Percentiles rank a stretch among this genome's conserved stretches.
These are phyloP conservation scores for Malurus alboscapulatus DNA, from an alignment of 2,113 vertebrate species.

Conservation along the genomic window DNA sequence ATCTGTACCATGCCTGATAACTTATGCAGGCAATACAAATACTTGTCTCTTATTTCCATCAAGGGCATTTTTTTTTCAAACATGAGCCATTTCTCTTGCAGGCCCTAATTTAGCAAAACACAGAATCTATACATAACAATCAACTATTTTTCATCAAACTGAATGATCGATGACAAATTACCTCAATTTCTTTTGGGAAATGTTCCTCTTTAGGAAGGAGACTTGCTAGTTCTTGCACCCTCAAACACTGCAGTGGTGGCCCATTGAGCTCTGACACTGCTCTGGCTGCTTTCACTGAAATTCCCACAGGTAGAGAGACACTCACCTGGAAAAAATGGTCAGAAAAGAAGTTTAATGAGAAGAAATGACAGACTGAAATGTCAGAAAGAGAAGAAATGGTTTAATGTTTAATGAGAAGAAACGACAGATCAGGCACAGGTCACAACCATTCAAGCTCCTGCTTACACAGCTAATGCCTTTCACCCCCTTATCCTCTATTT, in stretches of 20 bases:
- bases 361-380: neutral
- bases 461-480: accelerated
- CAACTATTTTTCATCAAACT: neutral
- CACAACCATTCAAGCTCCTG: accelerated
- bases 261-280: neutral
- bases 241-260: neutral
- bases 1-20: constrained; percentile 43
- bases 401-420: neutral
- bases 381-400: neutral
- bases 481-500: neutral
- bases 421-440: neutral
- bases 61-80: neutral
- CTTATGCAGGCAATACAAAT: constrained; percentile 25
- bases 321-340: neutral
- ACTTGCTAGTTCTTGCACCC: too few species aligned
- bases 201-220: neutral
- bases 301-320: neutral
- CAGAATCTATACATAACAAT: neutral
- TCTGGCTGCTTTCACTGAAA: neutral
- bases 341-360: neutral
- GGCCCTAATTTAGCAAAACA: neutral
- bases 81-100: neutral
- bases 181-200: neutral
- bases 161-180: neutral
- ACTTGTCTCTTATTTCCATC: neutral